phyloP scores from a whole-genome alignment of 2,797 vertebrate species.

The Sternarchorhynchus goeldii region DNA sequence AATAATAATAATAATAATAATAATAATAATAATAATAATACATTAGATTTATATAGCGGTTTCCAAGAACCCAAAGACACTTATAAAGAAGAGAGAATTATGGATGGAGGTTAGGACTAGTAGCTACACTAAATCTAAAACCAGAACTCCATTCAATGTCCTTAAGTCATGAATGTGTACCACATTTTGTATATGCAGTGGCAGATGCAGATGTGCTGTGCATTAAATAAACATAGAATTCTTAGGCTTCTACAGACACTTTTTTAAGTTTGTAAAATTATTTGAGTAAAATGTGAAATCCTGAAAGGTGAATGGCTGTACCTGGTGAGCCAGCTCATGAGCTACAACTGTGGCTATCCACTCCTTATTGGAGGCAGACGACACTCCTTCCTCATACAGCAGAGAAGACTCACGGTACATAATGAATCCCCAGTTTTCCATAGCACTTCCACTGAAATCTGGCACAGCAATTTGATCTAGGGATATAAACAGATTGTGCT shows the following conservation, averaged over 20 bases:
- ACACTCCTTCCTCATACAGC: conserved; percentile 66
- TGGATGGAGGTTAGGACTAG: not conserved
- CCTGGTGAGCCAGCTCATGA: conserved; percentile 81
- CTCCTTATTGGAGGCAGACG: conserved; percentile 65
- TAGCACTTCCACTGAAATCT: conserved; percentile 60
- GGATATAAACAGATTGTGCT: conserved; percentile 8
- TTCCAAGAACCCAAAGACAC: too few species aligned
- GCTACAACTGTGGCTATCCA: conserved; percentile 60
- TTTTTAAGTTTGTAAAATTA: not conserved
- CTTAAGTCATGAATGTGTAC: not conserved
- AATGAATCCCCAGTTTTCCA: conserved; percentile 81
- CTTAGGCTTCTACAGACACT: too few species aligned
- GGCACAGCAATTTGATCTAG: conserved; percentile 78
- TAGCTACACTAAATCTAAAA: not conserved
- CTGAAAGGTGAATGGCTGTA: conserved; percentile 40
- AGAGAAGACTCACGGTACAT: conserved; percentile 70
- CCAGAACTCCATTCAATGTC: not conserved
- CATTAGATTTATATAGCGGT: too few species aligned
- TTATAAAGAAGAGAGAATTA: conserved; percentile 24
- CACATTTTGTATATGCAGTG: not conserved
- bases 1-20: too few species aligned
- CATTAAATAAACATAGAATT: too few species aligned
- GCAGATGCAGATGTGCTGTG: too few species aligned
- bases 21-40: too few species aligned
- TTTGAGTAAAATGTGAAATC: not conserved